Base-by-base conservation (phyloP, 35 echinoderm and acorn worm genomes). In the Strongylocentrotus purpuratus region DNA sequence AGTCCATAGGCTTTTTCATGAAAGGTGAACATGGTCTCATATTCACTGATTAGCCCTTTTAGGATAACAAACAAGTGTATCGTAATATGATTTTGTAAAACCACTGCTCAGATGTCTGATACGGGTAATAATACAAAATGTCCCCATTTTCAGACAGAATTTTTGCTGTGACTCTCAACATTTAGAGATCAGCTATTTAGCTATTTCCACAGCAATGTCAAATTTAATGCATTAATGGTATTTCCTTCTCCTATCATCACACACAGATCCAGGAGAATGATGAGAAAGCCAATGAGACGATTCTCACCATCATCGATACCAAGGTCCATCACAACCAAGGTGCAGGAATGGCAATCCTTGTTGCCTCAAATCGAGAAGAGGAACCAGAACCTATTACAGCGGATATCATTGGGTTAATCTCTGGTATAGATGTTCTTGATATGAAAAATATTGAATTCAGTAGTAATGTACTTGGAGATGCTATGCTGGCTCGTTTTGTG, bases 261-360 rank as follows among this genome's bases (percentile, higher is more conserved):
- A 25, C 7, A 93, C 48, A 93, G 91, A 93, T 93, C 45, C 48
- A 50, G 31, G 91, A 93, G 91, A 58, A 32, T 5, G 91, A 58
- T 17, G 46, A 93, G 6, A 31, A 31, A 93, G 48, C 58, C 31
- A n/a, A 93, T 46, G n/a, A 32, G 48, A 93, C 91, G 20, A 48
- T 47, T 58, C 91, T 93, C 28, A 46, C n/a, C 32, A 12, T 93
- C 20, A n/a, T 48, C 18, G 31, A 15, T 58, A 46, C 46, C 91
- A 47, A 58, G 48, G 46, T 93, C 33, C 13, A 58, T 47, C 31
- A 93, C 20, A 93, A 93, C 91, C 46, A 32, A 14, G 91, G 91
- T 14, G 31, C 91, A 31, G 91, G 46, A 50, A 58, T 93, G 12
- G 48, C 48, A 9, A 0, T 32, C 31, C 48, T 48, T 47, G 91